phyloP scores from a whole-genome alignment of 2,888 invertebrate species.

The Polydrusus cervinus region DNA sequence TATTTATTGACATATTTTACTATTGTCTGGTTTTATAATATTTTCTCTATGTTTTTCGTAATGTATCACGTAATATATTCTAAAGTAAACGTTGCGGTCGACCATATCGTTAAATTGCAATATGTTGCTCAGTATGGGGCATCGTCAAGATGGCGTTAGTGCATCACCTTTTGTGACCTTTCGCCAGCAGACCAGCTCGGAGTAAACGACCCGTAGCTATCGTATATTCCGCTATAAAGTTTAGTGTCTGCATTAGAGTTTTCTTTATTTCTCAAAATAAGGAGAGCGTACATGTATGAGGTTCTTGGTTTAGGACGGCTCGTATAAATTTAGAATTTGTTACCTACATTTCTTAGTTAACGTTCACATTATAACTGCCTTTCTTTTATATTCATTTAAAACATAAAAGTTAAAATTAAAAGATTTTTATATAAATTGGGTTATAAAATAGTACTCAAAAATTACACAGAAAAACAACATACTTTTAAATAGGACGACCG shows the following conservation, averaged over 20 bases:
- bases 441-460: no score
- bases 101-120: slow-evolving; percentile 43
- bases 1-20: no score
- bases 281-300: background rate
- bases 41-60: background rate
- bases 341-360: background rate
- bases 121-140: slow-evolving; percentile 30
- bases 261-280: slow-evolving; percentile 2
- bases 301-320: background rate
- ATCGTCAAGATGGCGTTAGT: slow-evolving; percentile 26
- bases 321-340: background rate
- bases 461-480: no score
- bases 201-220: slow-evolving; percentile 25
- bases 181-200: slow-evolving; percentile 12
- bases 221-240: slow-evolving; percentile 13
- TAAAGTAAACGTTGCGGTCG: slow-evolving; percentile 23
- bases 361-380: no score
- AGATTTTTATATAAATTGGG: no score
- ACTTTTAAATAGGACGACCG: no score
- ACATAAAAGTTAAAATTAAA: no score
- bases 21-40: background rate
- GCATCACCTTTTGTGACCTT: slow-evolving; percentile 23
- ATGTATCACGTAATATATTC: slow-evolving; percentile 19
- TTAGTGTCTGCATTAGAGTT: slow-evolving; percentile 23
- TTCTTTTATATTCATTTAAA: no score